phyloP scores from a whole-genome alignment of 2,888 invertebrate genomes.

The Stramonita haemastoma region DNA sequence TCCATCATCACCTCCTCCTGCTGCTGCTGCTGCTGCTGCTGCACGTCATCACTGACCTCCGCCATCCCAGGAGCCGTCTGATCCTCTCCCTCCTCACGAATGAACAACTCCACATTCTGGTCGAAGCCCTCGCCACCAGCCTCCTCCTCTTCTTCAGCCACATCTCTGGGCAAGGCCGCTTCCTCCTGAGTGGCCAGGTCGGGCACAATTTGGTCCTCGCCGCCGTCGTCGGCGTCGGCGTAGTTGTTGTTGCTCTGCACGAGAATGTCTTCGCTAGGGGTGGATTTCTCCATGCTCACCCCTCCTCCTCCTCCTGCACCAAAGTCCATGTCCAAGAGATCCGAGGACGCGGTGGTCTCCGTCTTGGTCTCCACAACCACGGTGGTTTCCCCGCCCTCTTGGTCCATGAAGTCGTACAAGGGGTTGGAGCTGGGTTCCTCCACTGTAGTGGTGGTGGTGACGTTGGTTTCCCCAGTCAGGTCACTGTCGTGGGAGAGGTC shows the following conservation, averaged over 20 bases:
- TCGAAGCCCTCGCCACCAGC: slow-evolving; percentile 32
- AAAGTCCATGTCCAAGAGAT: slow-evolving; percentile 20
- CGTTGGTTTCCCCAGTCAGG: slow-evolving; percentile 23
- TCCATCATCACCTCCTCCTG: background rate
- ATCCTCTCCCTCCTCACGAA: slow-evolving; percentile 41
- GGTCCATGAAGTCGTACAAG: slow-evolving; percentile 56
- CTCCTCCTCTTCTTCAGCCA: slow-evolving; percentile 36
- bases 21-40: background rate
- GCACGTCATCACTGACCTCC: slow-evolving; percentile 1
- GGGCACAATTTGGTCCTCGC: slow-evolving; percentile 33
- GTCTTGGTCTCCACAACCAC: background rate
- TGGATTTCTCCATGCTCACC: slow-evolving; percentile 18
- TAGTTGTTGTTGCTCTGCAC: slow-evolving; percentile 25
- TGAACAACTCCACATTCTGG: slow-evolving; percentile 42
- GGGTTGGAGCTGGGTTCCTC: slow-evolving; percentile 34
- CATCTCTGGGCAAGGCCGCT: background rate
- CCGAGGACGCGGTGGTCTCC: slow-evolving; percentile 42
- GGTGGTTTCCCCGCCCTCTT: background rate
- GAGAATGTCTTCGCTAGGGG: slow-evolving; percentile 20
- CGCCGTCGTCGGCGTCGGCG: background rate
- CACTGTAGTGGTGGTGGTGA: background rate
- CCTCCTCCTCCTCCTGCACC: background rate
- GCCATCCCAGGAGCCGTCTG: background rate
- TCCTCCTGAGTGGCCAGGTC: slow-evolving; percentile 20
- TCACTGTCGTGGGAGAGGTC: slow-evolving; percentile 35